A percentile compares a stretch with the other conserved stretches of the same genome.
These are phyloP conservation scores for Limnothrissa miodon DNA, from an alignment of 2,113 vertebrate genomes.

Conservation along the genomic window DNA sequence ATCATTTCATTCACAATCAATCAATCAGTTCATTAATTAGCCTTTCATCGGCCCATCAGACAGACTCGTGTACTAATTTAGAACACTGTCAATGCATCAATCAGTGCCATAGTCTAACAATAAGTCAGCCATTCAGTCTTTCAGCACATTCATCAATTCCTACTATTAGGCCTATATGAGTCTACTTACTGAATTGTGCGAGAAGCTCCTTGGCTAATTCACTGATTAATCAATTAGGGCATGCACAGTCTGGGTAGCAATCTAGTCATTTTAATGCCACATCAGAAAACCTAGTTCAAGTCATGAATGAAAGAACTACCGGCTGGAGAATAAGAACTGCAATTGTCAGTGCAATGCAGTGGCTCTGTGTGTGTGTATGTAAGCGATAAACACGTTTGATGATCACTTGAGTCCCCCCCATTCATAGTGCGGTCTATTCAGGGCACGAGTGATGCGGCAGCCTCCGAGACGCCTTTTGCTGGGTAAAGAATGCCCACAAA, in stretches of 20 bases:
- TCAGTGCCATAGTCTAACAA: not conserved
- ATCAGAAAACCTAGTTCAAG: not conserved
- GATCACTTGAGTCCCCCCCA: not conserved
- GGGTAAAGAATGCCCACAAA: not conserved
- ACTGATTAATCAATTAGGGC: slow-evolving; percentile 9
- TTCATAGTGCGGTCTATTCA: not conserved
- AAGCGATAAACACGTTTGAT: not conserved
- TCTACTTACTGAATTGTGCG: not conserved
- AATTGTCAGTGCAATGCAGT: not conserved
- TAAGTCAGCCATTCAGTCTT: not conserved
- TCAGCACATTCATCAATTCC: not conserved
- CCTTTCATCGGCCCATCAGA: not conserved
- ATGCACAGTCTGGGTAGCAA: not conserved
- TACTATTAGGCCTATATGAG: not conserved
- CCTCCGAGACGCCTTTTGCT: not conserved
- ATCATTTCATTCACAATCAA: not conserved
- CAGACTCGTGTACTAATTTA: not conserved
- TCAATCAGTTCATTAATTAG: not conserved
- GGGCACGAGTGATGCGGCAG: not conserved
- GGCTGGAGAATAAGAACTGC: not conserved
- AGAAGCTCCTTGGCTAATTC: not conserved
- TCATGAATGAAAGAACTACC: not conserved
- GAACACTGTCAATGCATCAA: not conserved
- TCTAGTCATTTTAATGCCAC: not conserved
- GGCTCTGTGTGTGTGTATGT: not conserved